Evolutionary conservation across 1,140 invertebrate genomes (phyloP), one percentile per base, ranked within the genome.

Genomic region (Drosophila tani): DNA sequence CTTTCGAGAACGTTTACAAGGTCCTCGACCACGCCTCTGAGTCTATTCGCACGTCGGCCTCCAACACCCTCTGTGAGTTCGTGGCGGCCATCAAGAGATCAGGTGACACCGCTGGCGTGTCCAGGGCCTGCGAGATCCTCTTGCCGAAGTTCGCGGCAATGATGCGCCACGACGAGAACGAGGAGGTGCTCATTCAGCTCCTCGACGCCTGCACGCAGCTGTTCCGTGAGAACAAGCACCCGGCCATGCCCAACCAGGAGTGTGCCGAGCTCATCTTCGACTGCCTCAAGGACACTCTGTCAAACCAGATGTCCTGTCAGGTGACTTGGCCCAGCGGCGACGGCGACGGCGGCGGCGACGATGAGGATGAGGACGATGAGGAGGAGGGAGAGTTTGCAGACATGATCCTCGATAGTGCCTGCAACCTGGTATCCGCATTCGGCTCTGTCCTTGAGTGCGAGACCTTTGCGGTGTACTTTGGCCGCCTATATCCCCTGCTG

Each of bases 341-440:
- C 29, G 74, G 63, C 53, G 93, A 93, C 27, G 95, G 95, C 17
- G 95, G 94, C 1, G 94, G 95, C 56, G 95, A 97, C 3, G 21
- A 24, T 3, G 21, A 24, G 21, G 21, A 24, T 80, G 21, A 24
- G 21, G 21, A 24, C 21, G 96, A 96, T 3, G 95, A 96, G 92
- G 96, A 97, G 27, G 95, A 97, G 81, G 96, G 96, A 6, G 96
- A 97, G 93, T 95, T 95, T 79, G 96, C 97, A 62, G 95, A 95
- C 79, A 93, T 96, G 82, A 92, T 97, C 27, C 91, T 96, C 40
- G 96, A 97, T 91, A 95, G 94, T 81, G 96, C 96, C 17, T 96
- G 95, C 27, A 96, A 97, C 83, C 93, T 97, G 29, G 93, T 97
- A n/a, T 95, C 96, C 2, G 94, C 94, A 64, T 94, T 97, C 73